Conservation (phyloP, 1,140 invertebrate species). For the Teleogryllus occipitalis region DNA sequence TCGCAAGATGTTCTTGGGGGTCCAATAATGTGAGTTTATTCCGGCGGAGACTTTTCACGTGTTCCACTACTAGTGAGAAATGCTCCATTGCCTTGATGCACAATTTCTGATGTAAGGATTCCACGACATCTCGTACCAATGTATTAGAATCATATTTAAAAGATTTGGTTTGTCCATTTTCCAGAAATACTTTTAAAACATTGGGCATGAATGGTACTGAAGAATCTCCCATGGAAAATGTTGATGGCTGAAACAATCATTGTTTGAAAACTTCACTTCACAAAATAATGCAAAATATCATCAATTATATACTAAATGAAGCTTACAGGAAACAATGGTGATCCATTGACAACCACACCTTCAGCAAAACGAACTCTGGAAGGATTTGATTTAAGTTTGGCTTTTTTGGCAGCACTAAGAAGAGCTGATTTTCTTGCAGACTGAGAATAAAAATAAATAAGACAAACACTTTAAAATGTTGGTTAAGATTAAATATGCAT, state of each 20-base stretch:
- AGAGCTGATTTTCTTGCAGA: conserved; percentile 68
- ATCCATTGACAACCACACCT: conserved; percentile 77
- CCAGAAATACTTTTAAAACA: conserved; percentile 85
- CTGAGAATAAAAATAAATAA: conserved; percentile 31
- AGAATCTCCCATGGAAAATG: conserved; percentile 64
- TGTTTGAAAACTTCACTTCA: too few species aligned
- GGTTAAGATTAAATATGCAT: too few species aligned
- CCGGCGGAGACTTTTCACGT: conserved; percentile 74
- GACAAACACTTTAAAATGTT: too few species aligned
- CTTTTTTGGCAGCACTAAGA: conserved; percentile 77
- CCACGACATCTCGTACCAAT: conserved; percentile 78
- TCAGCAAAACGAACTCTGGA: conserved; percentile 82
- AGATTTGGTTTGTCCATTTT: conserved; percentile 93
- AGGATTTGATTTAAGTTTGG: conserved; percentile 67
- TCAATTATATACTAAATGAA: background rate
- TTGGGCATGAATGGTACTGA: conserved; percentile 84
- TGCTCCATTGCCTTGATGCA: conserved; percentile 70
- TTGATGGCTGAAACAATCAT: conserved; percentile 50
- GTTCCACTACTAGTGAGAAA: conserved; percentile 82
- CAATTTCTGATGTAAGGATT: conserved; percentile 76
- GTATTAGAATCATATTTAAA: conserved; percentile 90
- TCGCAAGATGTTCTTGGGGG: conserved; percentile 71
- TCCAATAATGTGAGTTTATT: conserved; percentile 78
- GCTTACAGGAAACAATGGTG: conserved; percentile 63
- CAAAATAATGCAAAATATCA: background rate